Evolutionary conservation across 1,140 invertebrate genomes (phyloP), one percentile per base, ranked within the genome.

Genomic region (Ctenoplectra terminalis): DNA sequence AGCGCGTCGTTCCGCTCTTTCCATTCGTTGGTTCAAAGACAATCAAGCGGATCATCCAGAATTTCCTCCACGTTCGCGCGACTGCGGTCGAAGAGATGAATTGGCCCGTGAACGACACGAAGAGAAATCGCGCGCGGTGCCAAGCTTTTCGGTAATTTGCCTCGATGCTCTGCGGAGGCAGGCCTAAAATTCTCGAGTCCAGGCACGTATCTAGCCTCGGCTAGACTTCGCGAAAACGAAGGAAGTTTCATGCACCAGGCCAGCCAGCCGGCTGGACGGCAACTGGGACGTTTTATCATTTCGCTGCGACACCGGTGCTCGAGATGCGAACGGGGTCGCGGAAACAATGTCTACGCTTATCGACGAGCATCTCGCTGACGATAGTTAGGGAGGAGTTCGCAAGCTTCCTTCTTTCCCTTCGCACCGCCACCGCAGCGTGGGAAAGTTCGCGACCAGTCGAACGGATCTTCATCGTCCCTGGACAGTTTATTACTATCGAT

Each of bases 301-400:
- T 79, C 66, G 79, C 61, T 82, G 80, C 83, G 56, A 70, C 80
- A 43, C n/a, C 52, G 58, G 56, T 79, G 71, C 58, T 71, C 58
- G 58, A 61, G 83, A 50, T 37, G 61, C 31, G 69, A 86, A 86
- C 52, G 43, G 52, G 85, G 84, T 86, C 85, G 84, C 75, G 80
- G 58, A 86, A 80, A 86, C 85, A 86, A 86, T 87, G 85, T 86
- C 54, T 75, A 58, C 84, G 52, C 58, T 87, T 87, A 87, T 87
- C 64, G 84, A 63, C 26, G 61, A 34, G 70, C 60, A 72, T 70
- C 56, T 40, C 40, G 69, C 31, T 66, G 60, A 60, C 77, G 60
- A 86, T 81, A 72, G 78, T 58, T 64, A 48, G 17, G 43, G 23
- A 67, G 66, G 81, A 81, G 77, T 85, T 85, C 31, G 26, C 31